Evolutionary conservation across 2,113 vertebrate species (phyloP).

Genomic region (Sinocyclocheilus anophthalmus): DNA sequence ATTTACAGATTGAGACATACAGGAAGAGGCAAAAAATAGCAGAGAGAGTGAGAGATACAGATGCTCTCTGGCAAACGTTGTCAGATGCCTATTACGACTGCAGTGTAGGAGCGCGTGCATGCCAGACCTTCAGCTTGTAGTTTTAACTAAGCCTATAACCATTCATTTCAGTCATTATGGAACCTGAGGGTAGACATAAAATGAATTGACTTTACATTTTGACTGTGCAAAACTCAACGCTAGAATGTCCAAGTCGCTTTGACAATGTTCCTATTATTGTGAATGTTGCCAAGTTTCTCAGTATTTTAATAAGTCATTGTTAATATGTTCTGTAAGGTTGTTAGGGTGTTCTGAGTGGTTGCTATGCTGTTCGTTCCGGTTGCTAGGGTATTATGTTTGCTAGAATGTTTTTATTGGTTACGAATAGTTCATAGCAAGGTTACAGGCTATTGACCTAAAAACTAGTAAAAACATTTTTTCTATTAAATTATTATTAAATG

Average conservation of each 20-base stretch:
- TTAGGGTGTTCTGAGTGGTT: too few species aligned
- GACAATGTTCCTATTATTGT: neutral
- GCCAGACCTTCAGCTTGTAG: neutral
- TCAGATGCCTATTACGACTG: slow-evolving; percentile 12
- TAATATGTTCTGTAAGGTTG: neutral
- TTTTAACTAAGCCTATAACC: neutral
- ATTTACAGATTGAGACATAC: slow-evolving; percentile 38
- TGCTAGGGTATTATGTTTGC: neutral
- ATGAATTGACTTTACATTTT: neutral
- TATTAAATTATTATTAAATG: too few species aligned
- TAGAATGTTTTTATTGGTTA: neutral
- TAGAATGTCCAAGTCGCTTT: neutral
- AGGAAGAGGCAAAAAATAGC: slow-evolving; percentile 40
- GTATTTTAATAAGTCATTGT: neutral
- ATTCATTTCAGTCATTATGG: neutral
- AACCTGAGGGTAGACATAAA: neutral
- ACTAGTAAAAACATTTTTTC: too few species aligned
- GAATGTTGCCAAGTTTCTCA: neutral
- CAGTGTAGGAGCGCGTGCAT: neutral
- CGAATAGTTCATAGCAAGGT: too few species aligned
- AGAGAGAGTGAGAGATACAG: slow-evolving; percentile 1
- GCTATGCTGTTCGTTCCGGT: too few species aligned
- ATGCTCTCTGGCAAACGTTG: slow-evolving; percentile 11
- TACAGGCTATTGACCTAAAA: too few species aligned
- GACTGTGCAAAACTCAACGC: neutral